These are phyloP conservation scores for Indri indri DNA, from an alignment of 2,113 vertebrate species.

Conservation along the genomic window DNA sequence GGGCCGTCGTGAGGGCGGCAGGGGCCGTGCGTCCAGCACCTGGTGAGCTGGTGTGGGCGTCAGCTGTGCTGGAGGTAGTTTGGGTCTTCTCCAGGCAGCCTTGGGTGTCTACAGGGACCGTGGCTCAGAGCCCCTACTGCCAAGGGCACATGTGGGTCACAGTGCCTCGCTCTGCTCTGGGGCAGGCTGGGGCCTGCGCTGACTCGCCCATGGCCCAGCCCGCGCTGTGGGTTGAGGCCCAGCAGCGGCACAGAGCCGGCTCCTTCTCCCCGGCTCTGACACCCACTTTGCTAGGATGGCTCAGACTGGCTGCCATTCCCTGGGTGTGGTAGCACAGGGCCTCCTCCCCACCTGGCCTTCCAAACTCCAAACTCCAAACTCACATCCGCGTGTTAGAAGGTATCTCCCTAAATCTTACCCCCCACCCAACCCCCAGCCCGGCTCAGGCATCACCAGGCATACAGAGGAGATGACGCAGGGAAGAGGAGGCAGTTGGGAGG, in stretches of 20 bases:
- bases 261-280: not conserved
- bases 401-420: not conserved
- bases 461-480: not conserved
- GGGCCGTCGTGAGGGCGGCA: rapidly evolving
- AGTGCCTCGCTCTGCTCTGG: not conserved
- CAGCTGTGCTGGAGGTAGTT: too few relatives aligned
- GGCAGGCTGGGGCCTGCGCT: not conserved
- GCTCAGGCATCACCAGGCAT: not conserved
- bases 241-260: not conserved
- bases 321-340: rapidly evolving
- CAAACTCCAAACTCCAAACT: not conserved
- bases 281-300: not conserved
- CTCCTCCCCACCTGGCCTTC: too few relatives aligned
- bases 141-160: not conserved
- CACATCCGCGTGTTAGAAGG: not conserved
- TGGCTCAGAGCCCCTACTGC: not conserved
- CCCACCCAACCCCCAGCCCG: not conserved
- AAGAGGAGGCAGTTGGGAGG: rapidly evolving
- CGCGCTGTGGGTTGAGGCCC: not conserved
- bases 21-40: rapidly evolving
- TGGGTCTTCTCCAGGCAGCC: not conserved
- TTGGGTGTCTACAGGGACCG: not conserved
- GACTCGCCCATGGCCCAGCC: not conserved
- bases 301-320: not conserved
- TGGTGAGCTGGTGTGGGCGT: not conserved